Conservation (phyloP, 2,888 invertebrate genomes). For the Athalia rosae region DNA sequence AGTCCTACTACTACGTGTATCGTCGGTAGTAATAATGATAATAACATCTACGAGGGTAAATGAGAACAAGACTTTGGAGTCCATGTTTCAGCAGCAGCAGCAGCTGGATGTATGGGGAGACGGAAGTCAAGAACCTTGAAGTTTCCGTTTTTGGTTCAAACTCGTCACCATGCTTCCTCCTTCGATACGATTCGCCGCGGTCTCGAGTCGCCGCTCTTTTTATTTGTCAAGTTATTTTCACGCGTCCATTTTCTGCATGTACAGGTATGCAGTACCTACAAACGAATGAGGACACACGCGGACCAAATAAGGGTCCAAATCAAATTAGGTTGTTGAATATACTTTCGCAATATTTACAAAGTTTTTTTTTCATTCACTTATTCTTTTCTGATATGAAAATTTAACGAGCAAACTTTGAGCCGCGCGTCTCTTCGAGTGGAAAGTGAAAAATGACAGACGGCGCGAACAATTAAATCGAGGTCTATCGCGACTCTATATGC, state of each 20-base stretch:
- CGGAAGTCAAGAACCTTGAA: slow-evolving; percentile 65
- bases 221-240: not conserved
- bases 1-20: not conserved
- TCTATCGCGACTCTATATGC: too few species aligned
- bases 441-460: too few species aligned
- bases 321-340: too few species aligned
- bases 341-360: too few species aligned
- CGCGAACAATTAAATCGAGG: too few species aligned
- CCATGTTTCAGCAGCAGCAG: not conserved
- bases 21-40: slow-evolving; percentile 2
- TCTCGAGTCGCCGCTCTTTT: not conserved
- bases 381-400: too few species aligned
- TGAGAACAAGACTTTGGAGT: slow-evolving; percentile 21
- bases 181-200: slow-evolving; percentile 24
- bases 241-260: not conserved
- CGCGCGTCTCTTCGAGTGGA: too few species aligned
- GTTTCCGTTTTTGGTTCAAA: slow-evolving; percentile 57
- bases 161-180: slow-evolving; percentile 31
- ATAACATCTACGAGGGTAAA: slow-evolving; percentile 33
- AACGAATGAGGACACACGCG: too few species aligned
- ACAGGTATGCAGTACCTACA: too few species aligned
- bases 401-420: too few species aligned
- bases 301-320: too few species aligned
- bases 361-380: too few species aligned
- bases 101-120: slow-evolving; percentile 50